Evolutionary conservation across 2,888 invertebrate species (phyloP), one percentile per base, ranked within the genome.

Genomic region (Bombyx huttoni): DNA sequence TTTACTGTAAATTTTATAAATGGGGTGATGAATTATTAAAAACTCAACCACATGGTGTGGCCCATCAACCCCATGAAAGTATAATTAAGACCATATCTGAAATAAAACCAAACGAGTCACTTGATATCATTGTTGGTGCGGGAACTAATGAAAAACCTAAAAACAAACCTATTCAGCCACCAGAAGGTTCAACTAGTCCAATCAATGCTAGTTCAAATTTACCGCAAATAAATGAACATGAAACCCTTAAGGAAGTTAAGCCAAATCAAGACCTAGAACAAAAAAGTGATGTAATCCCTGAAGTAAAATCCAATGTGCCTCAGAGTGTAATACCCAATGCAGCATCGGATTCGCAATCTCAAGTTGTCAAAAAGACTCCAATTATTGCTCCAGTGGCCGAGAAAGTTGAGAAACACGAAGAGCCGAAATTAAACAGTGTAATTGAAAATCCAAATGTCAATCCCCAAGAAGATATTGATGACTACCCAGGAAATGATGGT

Each of bases 1-100:
- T 65, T 54, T 81, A 64, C 54, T 88, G 87, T 61, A 86, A 82
- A 64, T 88, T 82, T 61, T 87, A 66, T 55, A 76, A 79, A 56
- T 84, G 77, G 79, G 84, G 84, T 12, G 58, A 60, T 13, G 70
- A 73, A 24, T 55, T 71, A 49, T 59, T 84, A 46, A 68, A 65
- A 13, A 53, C 46, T 34, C 56, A 58, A 49, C 47, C 51, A 13
- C 56, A 61, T 51, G 59, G 55, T 9, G 52, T 51, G 7, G 52
- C 55, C 13, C 53, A 57, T 7, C 24, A 33, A 12, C 3, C 3
- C 24, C 24, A 24, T 24, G 24, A 24, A 5, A 24, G 24, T 5
- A 24, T 24, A 24, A 24, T 24, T 24, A 24, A 24, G 24, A 24
- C 24, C 24, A 24, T 24, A 24, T 24, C 24, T 24, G 24, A 24